Base-by-base conservation (phyloP, 2,888 invertebrate species). In the Epirrhoe tristata region DNA sequence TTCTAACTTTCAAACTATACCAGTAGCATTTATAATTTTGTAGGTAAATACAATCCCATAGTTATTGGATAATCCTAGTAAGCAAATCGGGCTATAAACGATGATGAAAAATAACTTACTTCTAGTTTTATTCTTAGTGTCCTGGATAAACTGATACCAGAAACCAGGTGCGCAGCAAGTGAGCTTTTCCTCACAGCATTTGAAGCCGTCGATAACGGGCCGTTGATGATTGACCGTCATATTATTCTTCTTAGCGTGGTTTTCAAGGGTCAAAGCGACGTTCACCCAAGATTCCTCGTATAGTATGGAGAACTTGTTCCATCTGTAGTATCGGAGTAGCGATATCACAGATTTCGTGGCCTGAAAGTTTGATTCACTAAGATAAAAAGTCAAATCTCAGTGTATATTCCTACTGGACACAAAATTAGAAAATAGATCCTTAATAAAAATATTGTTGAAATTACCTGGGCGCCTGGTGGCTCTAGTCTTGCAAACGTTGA, bases 321-420 rank as follows among this genome's bases (percentile, higher is more conserved):
- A 99, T 79, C 97, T 95, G 93, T 98, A 98, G 91, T 98, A 97
- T 65, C 96, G 95, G 79, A 99, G 93, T 67, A 99, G 94, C 0
- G 99, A 96, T 86, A 99, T 96, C 78, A 99, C 96, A 55, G 99
- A 99, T 93, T 98, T 98, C 67, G 98, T 98, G 72, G 99, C 98
- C 96, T 98, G 88, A 55, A 92, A 91, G 69, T 48, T n/a, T 46
- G n/a, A 14, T 24, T 48, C 48, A 14, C 34, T 34, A 7, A 7
- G 34, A 34, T 34, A 5, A 34, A 34, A 34, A 34, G 6, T 34
- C 34, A 34, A 34, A 34, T 0, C 7, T 4, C 24, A 24, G 24
- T 24, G 24, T 24, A 1, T 24, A 3, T 24, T 1, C 24, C 24
- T 24, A 2, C 24, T 24, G 24, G 24, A 39, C 39, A 10, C 39